Conservation (phyloP, 2,797 vertebrate genomes). For the Tokudaia tokunoshimensis region DNA sequence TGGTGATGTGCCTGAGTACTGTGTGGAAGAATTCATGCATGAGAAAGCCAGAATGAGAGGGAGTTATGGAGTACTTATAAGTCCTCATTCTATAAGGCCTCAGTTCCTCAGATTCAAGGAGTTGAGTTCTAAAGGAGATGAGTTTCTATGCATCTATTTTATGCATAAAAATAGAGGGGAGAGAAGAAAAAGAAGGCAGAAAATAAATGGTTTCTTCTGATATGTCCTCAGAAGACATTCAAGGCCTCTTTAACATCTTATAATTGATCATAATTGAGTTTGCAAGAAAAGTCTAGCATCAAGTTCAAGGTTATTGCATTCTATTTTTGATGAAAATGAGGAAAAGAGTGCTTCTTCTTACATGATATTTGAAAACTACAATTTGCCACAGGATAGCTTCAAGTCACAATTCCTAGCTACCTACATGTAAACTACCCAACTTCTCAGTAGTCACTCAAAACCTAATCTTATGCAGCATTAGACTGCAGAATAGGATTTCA, state of each 20-base stretch:
- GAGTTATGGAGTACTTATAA: accelerated
- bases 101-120: background rate
- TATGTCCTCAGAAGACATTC: background rate
- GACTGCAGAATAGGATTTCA: background rate
- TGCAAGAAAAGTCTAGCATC: background rate
- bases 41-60: background rate
- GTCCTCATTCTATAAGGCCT: background rate
- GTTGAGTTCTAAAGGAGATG: background rate
- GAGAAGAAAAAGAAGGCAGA: background rate
- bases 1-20: background rate
- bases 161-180: background rate
- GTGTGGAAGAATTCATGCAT: background rate
- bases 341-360: background rate
- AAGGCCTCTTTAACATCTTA: background rate
- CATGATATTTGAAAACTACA: background rate
- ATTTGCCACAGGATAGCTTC: background rate
- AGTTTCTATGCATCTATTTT: background rate
- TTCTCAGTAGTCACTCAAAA: background rate
- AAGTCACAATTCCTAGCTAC: background rate
- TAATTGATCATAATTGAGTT: background rate
- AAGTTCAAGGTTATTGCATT: background rate
- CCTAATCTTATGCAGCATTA: background rate
- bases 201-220: background rate
- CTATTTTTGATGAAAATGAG: background rate
- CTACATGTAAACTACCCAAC: background rate